Conservation (phyloP, 2,888 invertebrate genomes). For the Drosophila siamana region DNA sequence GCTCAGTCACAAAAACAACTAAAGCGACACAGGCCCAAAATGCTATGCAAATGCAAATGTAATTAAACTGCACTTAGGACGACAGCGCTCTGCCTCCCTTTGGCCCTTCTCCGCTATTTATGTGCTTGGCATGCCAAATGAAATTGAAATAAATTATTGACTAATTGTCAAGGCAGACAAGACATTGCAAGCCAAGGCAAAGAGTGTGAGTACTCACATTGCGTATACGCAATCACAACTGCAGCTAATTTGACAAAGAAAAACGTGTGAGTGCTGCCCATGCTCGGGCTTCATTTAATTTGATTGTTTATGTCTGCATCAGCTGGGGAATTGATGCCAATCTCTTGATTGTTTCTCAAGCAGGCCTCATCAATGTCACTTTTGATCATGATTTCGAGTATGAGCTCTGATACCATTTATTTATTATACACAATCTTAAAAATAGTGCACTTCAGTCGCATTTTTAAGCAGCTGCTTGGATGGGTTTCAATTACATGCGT, state of each 20-base stretch:
- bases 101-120: slow-evolving; percentile 5
- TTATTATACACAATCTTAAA: slow-evolving; percentile 17
- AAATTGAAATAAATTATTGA: slow-evolving; percentile 84
- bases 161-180: slow-evolving; percentile 80
- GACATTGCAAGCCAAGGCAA: slow-evolving; percentile 5
- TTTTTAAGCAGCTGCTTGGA: slow-evolving; percentile 31
- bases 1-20: slow-evolving; percentile 64
- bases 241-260: slow-evolving; percentile 64
- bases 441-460: slow-evolving; percentile 31
- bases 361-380: slow-evolving; percentile 59
- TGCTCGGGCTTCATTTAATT: slow-evolving; percentile 58
- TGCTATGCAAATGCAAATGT: slow-evolving; percentile 64
- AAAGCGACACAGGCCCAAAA: slow-evolving; percentile 23
- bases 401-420: slow-evolving; percentile 13
- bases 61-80: slow-evolving; percentile 75
- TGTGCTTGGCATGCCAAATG: slow-evolving; percentile 74
- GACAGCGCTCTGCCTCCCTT: slow-evolving; percentile 5
- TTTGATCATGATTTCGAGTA: slow-evolving; percentile 1
- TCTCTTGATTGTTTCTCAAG: slow-evolving; percentile 37
- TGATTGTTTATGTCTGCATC: slow-evolving; percentile 63
- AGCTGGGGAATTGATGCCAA: slow-evolving; percentile 59
- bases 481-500: slow-evolving; percentile 44
- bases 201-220: slow-evolving; percentile 11
- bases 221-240: slow-evolving; percentile 56
- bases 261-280: slow-evolving; percentile 29